Evolutionary conservation across 2,113 vertebrate species (phyloP).

Genomic region (Leiothrix lutea): DNA sequence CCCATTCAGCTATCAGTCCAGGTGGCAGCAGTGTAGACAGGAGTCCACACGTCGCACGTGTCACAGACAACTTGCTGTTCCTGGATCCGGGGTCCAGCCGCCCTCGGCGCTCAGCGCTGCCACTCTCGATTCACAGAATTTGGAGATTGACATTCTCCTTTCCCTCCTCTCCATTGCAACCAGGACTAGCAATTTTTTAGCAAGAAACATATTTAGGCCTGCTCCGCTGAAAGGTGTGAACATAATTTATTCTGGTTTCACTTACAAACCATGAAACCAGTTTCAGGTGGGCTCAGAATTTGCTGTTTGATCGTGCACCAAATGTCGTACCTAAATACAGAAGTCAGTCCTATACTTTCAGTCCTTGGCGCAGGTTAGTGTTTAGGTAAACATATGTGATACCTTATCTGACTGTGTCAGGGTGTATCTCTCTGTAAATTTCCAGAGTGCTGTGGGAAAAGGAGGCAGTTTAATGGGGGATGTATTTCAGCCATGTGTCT

Average conservation of each 20-base stretch:
- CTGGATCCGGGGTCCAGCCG: background rate
- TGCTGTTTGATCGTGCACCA: conserved; percentile 33
- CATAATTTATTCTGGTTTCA: conserved; percentile 43
- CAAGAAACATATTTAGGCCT: conserved; percentile 44
- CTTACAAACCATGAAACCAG: conserved; percentile 3
- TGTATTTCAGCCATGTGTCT: conserved; percentile 30
- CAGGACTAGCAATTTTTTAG: conserved; percentile 17
- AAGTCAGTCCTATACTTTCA: conserved; percentile 1
- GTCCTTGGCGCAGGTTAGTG: conserved; percentile 13
- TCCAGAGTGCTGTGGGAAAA: conserved; percentile 12
- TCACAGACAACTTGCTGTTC: conserved; percentile 28
- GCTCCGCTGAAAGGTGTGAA: conserved; percentile 53
- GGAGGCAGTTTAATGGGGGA: background rate
- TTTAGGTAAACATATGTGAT: conserved; percentile 46
- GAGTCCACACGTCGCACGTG: conserved; percentile 19
- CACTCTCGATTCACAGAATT: conserved; percentile 14
- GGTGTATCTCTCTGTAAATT: conserved; percentile 5
- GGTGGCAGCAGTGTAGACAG: conserved; percentile 36
- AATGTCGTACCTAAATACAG: conserved; percentile 43
- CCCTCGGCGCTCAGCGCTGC: background rate
- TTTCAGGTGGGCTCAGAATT: conserved; percentile 47
- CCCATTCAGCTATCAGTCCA: conserved; percentile 54
- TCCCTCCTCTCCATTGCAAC: background rate
- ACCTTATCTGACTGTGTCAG: conserved; percentile 38
- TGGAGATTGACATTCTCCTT: background rate